Evolutionary conservation across 2,113 vertebrate species (phyloP).

Genomic region (Lepus europaeus): DNA sequence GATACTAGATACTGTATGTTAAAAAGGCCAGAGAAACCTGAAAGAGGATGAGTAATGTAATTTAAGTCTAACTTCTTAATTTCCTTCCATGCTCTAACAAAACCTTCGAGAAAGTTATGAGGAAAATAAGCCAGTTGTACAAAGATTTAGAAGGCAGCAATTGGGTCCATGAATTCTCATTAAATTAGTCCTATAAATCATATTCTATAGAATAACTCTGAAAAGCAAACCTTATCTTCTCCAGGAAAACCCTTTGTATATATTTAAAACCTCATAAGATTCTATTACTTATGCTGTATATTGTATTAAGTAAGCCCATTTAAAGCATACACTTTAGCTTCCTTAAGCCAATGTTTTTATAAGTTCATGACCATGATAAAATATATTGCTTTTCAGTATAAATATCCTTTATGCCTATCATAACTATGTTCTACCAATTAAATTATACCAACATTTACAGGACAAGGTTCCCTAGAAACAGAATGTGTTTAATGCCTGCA

Average conservation of each 20-base stretch:
- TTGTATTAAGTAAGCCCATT: conserved; percentile 66
- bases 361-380: conserved; percentile 78
- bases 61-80: conserved; percentile 61
- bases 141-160: conserved; percentile 73
- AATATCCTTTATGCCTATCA: conserved; percentile 70
- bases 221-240: conserved; percentile 67
- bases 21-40: conserved; percentile 51
- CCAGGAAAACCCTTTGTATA: conserved; percentile 67
- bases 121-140: background rate
- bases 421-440: conserved; percentile 79
- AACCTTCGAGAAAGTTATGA: background rate
- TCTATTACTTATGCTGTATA: conserved; percentile 63
- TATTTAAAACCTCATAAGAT: conserved; percentile 65
- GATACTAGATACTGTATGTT: background rate
- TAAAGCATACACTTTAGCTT: conserved; percentile 70
- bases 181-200: conserved; percentile 76
- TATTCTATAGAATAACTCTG: conserved; percentile 60
- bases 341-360: conserved; percentile 82
- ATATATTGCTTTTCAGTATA: conserved; percentile 76
- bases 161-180: conserved; percentile 63
- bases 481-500: conserved; percentile 83
- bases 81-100: conserved; percentile 66
- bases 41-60: conserved; percentile 43
- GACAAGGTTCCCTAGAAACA: conserved; percentile 50
- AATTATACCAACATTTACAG: conserved; percentile 73